A percentile compares a stretch with the other conserved stretches of the same genome.
phyloP scores from a whole-genome alignment of 1,140 invertebrate genomes.

The Drosophila pectinifera region DNA sequence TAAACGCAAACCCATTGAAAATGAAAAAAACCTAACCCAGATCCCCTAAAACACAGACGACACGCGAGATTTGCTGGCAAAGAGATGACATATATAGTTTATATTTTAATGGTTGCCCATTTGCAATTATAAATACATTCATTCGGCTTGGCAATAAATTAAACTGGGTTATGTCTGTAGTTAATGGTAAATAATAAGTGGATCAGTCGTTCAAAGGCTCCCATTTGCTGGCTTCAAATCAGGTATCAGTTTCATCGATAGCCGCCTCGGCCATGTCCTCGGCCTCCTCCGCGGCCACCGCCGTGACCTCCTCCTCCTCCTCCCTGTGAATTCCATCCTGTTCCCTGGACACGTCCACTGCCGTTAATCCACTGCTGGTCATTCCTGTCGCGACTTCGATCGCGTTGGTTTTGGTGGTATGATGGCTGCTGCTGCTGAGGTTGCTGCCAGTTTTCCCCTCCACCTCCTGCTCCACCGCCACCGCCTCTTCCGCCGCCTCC shows the following conservation, averaged over 20 bases:
- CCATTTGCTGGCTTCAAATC: neutral
- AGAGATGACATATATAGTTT: conserved; percentile 54
- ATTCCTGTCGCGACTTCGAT: conserved; percentile 36
- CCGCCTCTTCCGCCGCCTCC: conserved; percentile 43
- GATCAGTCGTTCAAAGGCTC: conserved; percentile 28
- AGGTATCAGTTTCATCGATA: conserved; percentile 30
- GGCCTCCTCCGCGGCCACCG: conserved; percentile 59
- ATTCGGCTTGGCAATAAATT: conserved; percentile 45
- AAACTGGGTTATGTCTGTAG: conserved; percentile 45
- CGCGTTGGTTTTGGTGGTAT: conserved; percentile 25
- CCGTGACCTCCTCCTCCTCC: conserved; percentile 18
- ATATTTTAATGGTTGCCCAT: conserved; percentile 37
- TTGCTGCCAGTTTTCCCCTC: conserved; percentile 54
- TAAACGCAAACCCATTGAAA: conserved; percentile 32
- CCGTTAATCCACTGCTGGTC: conserved; percentile 62
- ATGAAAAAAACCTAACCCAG: conserved; percentile 34
- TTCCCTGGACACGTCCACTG: conserved; percentile 78
- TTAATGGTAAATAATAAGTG: conserved; percentile 1
- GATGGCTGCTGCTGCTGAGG: conserved; percentile 29
- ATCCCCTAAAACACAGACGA: conserved; percentile 18
- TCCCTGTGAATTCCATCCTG: conserved; percentile 69
- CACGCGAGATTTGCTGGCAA: conserved; percentile 46
- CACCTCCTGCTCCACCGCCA: conserved; percentile 29
- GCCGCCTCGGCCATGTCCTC: conserved; percentile 52
- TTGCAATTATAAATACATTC: conserved; percentile 48